Conservation (phyloP, 1,140 invertebrate species). For the Drosophila eugracilis region DNA sequence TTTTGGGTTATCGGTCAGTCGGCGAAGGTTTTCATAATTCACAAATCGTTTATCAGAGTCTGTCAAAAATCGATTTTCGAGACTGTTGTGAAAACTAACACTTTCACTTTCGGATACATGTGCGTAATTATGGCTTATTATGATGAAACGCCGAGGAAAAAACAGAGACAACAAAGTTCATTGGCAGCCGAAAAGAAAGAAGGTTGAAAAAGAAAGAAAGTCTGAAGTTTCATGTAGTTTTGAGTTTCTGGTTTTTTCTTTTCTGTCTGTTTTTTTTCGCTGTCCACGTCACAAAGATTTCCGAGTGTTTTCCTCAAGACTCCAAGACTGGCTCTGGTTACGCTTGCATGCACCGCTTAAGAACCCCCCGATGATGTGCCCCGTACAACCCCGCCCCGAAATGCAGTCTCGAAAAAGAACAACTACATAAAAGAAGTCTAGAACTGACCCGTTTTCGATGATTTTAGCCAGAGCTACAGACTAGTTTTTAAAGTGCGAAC, state of each 20-base stretch:
- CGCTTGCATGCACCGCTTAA: constrained; percentile 59
- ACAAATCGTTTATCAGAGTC: constrained; percentile 40
- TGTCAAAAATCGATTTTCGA: constrained; percentile 47
- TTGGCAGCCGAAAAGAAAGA: constrained; percentile 49
- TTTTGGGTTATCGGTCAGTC: constrained; percentile 32
- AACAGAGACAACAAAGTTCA: constrained; percentile 63
- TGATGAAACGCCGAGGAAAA: constrained; percentile 48
- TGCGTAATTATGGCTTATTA: constrained; percentile 65
- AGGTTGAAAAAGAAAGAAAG: constrained; percentile 65
- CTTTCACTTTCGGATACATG: constrained; percentile 71
- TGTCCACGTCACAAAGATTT: constrained; percentile 76
- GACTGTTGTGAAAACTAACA: constrained; percentile 46
- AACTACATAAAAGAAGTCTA: constrained; percentile 9
- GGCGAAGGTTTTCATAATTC: constrained; percentile 25
- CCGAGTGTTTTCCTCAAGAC: constrained; percentile 27
- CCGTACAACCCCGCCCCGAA: constrained; percentile 38
- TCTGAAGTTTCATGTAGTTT: constrained; percentile 38
- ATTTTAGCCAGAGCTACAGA: constrained; percentile 4
- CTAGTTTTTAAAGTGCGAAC: constrained; percentile 42
- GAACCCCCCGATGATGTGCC: neutral
- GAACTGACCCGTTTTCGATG: constrained; percentile 68
- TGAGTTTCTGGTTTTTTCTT: constrained; percentile 23
- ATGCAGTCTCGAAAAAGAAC: constrained; percentile 41
- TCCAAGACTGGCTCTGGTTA: constrained; percentile 64
- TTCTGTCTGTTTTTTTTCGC: constrained; percentile 36